These are phyloP conservation scores for Champsocephalus gunnari DNA, from an alignment of 2,797 vertebrate species.

Conservation along the genomic window DNA sequence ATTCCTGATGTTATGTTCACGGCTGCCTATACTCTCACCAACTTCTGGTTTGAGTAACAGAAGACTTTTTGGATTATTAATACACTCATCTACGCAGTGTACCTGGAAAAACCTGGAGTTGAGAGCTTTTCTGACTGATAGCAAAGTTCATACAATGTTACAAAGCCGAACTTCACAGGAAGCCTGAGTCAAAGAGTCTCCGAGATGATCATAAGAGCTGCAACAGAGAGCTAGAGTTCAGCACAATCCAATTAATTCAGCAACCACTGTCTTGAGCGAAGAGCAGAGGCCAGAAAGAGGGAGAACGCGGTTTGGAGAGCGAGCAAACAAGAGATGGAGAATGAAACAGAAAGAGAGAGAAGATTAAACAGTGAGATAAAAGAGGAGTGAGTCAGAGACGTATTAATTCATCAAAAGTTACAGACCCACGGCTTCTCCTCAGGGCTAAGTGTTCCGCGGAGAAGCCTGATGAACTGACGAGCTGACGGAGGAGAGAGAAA, in stretches of 20 bases:
- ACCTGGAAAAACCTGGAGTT: constrained; percentile 68
- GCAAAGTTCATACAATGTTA: constrained; percentile 70
- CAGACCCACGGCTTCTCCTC: constrained; percentile 85
- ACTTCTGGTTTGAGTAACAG: constrained; percentile 53
- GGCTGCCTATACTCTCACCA: constrained; percentile 43
- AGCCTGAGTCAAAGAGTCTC: constrained; percentile 75
- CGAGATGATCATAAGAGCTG: constrained; percentile 80
- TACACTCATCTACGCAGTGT: constrained; percentile 57
- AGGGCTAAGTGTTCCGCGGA: constrained; percentile 83
- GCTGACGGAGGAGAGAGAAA: constrained; percentile 57
- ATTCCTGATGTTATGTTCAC: constrained; percentile 37
- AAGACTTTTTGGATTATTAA: constrained; percentile 71
- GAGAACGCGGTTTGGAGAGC: constrained; percentile 60
- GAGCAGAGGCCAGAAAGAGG: constrained; percentile 79
- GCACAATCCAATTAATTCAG: constrained; percentile 83
- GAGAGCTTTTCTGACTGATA: constrained; percentile 54
- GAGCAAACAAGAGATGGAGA: constrained; percentile 60
- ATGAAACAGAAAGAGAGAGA: constrained; percentile 57
- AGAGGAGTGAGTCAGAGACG: constrained; percentile 82
- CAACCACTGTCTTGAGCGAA: constrained; percentile 77
- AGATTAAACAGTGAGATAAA: constrained; percentile 84
- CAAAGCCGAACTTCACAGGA: constrained; percentile 78
- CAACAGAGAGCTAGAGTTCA: constrained; percentile 82
- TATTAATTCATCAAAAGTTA: constrained; percentile 89
- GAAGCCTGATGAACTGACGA: constrained; percentile 81